A percentile compares a stretch with the other conserved stretches of the same genome.
These are phyloP conservation scores for Halictus quadricinctus DNA, from an alignment of 2,888 invertebrate genomes.

Conservation along the genomic window DNA sequence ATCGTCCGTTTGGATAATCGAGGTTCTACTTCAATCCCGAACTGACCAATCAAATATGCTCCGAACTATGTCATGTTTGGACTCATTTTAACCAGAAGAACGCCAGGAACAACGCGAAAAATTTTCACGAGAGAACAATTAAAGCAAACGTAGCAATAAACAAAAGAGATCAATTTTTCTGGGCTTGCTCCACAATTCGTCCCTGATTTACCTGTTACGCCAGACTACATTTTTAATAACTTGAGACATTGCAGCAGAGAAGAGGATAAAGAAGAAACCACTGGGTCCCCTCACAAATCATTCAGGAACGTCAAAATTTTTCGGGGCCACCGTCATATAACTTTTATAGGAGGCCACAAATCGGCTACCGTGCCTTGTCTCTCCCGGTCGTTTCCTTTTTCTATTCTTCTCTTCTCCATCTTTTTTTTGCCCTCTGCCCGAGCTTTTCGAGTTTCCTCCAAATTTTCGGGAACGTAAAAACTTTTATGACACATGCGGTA, in stretches of 20 bases:
- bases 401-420: not conserved
- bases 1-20: no score
- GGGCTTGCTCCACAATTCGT: not conserved
- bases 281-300: conserved; percentile 48
- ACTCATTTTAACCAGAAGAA: no score
- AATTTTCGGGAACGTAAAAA: conserved; percentile 49
- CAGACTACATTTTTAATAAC: no score
- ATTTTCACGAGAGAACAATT: no score
- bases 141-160: no score
- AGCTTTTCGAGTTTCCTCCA: conserved; percentile 9
- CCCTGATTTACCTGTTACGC: no score
- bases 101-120: no score
- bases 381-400: conserved; percentile 12
- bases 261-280: conserved; percentile 32
- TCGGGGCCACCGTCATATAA: conserved; percentile 51
- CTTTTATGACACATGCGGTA: conserved; percentile 65
- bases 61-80: no score
- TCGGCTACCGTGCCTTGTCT: conserved; percentile 49
- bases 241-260: not conserved
- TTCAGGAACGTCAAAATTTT: conserved; percentile 32
- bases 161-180: no score
- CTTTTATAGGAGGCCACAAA: conserved; percentile 67
- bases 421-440: not conserved
- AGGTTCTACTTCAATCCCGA: no score
- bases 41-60: no score